Conservation (phyloP, 37 sponge, comb jelly and placozoan genomes). For the Spongilla lacustris region DNA sequence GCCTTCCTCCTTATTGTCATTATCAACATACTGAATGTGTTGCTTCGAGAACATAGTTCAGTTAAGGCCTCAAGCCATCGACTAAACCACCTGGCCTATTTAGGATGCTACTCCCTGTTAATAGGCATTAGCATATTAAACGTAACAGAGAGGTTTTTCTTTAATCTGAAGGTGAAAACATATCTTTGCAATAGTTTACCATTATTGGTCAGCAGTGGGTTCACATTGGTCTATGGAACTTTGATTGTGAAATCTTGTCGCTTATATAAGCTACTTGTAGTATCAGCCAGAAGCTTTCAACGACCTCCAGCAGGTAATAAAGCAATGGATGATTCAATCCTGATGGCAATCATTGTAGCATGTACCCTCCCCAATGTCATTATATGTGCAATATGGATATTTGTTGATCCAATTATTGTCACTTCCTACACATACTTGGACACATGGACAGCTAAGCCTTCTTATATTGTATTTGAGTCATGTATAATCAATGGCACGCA, state of each 20-base stretch:
- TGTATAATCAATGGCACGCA: neutral
- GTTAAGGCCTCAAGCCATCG: neutral
- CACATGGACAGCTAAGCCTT: neutral
- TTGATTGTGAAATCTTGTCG: neutral
- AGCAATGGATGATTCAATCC: neutral
- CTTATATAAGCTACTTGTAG: neutral
- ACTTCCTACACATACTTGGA: neutral
- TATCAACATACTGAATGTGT: neutral
- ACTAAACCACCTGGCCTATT: neutral
- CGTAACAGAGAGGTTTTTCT: neutral
- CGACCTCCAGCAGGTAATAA: neutral
- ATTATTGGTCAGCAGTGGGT: neutral
- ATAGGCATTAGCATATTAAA: neutral
- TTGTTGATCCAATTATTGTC: neutral
- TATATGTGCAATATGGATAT: neutral
- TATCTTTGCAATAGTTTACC: neutral
- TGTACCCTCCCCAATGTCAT: neutral
- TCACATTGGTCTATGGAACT: neutral
- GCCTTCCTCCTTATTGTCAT: neutral
- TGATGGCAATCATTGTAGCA: neutral
- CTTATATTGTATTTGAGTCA: neutral
- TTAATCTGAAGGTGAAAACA: neutral
- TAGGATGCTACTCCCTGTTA: neutral
- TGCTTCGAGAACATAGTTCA: neutral
- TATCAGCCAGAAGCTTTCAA: neutral